Evolutionary conservation across 2,797 vertebrate genomes (phyloP).

Genomic region (Neoniphon sammara): DNA sequence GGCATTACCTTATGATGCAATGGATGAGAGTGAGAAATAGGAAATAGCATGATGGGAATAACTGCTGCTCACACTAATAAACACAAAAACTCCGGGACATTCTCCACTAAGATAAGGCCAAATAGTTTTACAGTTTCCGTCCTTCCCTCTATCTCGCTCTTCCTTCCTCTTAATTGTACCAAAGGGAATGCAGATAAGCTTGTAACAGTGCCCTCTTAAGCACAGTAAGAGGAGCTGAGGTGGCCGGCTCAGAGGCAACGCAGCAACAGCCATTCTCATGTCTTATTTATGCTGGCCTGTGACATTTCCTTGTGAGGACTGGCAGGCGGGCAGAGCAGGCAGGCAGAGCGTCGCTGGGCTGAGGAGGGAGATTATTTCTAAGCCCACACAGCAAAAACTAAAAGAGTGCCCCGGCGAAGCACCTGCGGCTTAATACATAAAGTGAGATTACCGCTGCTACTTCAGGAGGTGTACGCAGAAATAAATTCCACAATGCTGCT

Average conservation of each 20-base stretch:
- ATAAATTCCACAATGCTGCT: not conserved
- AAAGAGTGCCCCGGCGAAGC: constrained; percentile 30
- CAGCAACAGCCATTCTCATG: constrained; percentile 62
- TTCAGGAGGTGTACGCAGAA: constrained; percentile 28
- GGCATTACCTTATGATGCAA: constrained; percentile 48
- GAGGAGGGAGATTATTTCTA: constrained; percentile 46
- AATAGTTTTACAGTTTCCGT: not conserved
- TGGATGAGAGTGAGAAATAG: not conserved
- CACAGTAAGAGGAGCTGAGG: constrained; percentile 46
- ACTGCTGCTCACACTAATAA: not conserved
- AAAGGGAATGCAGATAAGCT: constrained; percentile 35
- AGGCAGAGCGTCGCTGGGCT: not conserved
- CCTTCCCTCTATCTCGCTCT: constrained; percentile 3
- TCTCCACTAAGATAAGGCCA: not conserved
- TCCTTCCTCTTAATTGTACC: constrained; percentile 33
- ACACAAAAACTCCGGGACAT: constrained; percentile 17
- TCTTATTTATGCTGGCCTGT: constrained; percentile 75
- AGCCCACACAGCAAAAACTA: constrained; percentile 17
- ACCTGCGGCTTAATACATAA: constrained; percentile 39
- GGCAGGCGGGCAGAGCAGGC: not conserved
- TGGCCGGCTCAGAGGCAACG: constrained; percentile 41
- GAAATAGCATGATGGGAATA: constrained; percentile 12
- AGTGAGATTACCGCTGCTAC: constrained; percentile 19
- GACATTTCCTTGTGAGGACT: constrained; percentile 68
- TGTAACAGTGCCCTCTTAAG: constrained; percentile 42